These are phyloP conservation scores for Sminthopsis crassicaudata DNA, from an alignment of 2,113 vertebrate genomes.

Conservation along the genomic window DNA sequence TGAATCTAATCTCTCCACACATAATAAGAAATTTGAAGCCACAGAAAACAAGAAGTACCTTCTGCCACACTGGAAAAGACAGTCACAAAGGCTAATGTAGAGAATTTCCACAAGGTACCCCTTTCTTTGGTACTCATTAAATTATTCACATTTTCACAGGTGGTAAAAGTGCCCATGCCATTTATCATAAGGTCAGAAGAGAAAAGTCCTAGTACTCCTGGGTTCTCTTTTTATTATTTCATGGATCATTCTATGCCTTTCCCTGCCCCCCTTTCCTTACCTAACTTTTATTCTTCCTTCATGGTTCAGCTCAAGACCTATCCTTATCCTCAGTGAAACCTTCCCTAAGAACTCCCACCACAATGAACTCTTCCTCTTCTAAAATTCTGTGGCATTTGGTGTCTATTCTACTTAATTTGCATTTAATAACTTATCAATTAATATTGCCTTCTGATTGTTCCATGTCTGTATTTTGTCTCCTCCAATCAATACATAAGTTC, in stretches of 20 bases:
- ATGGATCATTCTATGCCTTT: conserved; percentile 1
- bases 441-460: background rate
- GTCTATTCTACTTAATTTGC: background rate
- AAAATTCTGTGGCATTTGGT: background rate
- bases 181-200: conserved; percentile 25
- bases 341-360: background rate
- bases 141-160: background rate
- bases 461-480: background rate
- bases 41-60: conserved; percentile 75
- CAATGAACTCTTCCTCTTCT: background rate
- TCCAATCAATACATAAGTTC: background rate
- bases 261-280: conserved; percentile 11
- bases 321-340: background rate
- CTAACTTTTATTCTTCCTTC: conserved; percentile 3
- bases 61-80: conserved; percentile 75
- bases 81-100: conserved; percentile 64
- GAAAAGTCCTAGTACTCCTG: background rate
- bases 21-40: conserved; percentile 80
- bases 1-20: conserved; percentile 76
- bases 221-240: background rate
- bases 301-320: background rate
- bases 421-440: background rate
- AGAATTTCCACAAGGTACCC: conserved; percentile 41
- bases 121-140: background rate
- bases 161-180: background rate